Base-by-base conservation (phyloP, 2,797 vertebrate genomes). In the Rhynchotus rufescens region DNA sequence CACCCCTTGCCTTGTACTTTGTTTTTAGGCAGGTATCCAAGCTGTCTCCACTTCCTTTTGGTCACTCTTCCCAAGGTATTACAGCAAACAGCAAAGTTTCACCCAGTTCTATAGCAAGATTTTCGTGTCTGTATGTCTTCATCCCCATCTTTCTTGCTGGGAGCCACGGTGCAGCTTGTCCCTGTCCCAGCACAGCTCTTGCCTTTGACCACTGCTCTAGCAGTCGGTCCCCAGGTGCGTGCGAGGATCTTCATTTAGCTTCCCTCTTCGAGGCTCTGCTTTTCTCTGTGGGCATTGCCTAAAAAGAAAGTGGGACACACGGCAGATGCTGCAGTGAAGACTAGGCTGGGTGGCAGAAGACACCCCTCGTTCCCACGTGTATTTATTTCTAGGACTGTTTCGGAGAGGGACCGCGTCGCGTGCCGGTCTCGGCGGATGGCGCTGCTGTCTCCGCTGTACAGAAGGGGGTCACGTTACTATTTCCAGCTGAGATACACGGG, bases 381-480 rank as follows among this genome's bases (percentile, higher is more conserved):
- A 4, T 40, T 40, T 42, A 14, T 32, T 30, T 72, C 49, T 14
- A 8, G 69, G 73, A 23, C 89, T 86, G 8, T 60, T 79, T 56
- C 57, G 36, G 76, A 20, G 32, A 44, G 36, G 69, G 0, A 23
- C 9, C 0, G 3, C 2, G 0, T 59, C 0, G 0, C 38, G 2
- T 0, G 1, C 40, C 54, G 8, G 16, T 74, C 76, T 69, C 1
- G 0, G 40, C 45, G 71, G 23, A 45, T 8, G 36, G 60, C 3
- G 0, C 42, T 4, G 77, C 59, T 83, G 44, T 34, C 3, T 44
- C 40, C 22, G 30, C 12, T 36, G 1, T 36, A 16, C 49, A 61
- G 77, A 90, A 90, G 49, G n/a, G 45, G 61, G 52, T 61, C 76
- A 36, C 2, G 0, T 61, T 42, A 44, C 32, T 71, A 9, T 86